Base-by-base conservation (phyloP, 2,888 invertebrate species). In the Scaptomyza polygonia region DNA sequence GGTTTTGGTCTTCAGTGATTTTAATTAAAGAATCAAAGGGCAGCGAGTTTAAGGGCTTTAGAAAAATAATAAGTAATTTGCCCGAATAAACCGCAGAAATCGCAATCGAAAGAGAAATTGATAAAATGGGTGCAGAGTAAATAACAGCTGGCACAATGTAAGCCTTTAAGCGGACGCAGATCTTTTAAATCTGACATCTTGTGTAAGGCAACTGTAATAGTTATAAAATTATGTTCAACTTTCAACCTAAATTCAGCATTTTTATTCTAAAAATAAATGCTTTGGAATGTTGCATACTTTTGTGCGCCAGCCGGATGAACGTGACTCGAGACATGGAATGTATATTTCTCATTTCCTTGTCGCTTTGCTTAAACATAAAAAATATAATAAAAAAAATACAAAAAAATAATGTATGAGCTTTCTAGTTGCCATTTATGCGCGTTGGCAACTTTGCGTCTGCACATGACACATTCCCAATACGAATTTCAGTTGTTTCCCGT, bases 1-100 rank as follows among this genome's bases (percentile, higher is more conserved):
- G 36, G 25, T 40, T 39, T 11, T 16, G n/a, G 36, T 40, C 9
- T 32, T 49, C 51, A 57, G 53, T 57, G 56, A 34, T 34, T 47
- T 64, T 39, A 51, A 68, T 73, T 63, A 12, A 16, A 39, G 45
- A n/a, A n/a, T n/a, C n/a, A n/a, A n/a, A n/a, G n/a, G n/a, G n/a
- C n/a, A n/a, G n/a, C n/a, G n/a, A n/a, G n/a, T n/a, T n/a, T n/a
- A n/a, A n/a, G n/a, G n/a, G n/a, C n/a, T n/a, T n/a, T n/a, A n/a
- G n/a, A n/a, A n/a, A n/a, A n/a, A n/a, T n/a, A n/a, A n/a, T n/a
- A n/a, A n/a, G n/a, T n/a, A n/a, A n/a, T n/a, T n/a, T n/a, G n/a
- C n/a, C n/a, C n/a, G n/a, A n/a, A n/a, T n/a, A n/a, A n/a, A n/a
- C n/a, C n/a, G n/a, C n/a, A n/a, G n/a, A n/a, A n/a, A n/a, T n/a